Conservation (phyloP, 1,140 invertebrate genomes). For the Leptestheria dahalacensis region DNA sequence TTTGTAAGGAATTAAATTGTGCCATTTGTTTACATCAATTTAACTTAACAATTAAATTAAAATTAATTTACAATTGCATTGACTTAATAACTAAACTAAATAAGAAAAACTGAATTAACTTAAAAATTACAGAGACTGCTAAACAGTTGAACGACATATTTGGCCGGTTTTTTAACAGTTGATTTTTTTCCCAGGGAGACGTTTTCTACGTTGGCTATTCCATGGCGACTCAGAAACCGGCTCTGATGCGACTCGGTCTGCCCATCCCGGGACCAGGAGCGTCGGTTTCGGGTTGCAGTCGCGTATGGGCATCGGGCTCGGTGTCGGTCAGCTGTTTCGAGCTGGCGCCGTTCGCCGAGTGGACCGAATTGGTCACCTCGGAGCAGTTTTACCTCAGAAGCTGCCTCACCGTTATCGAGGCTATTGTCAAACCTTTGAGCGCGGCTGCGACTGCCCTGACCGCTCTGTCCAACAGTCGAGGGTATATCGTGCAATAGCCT, state of each 20-base stretch:
- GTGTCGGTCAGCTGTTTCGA: background rate
- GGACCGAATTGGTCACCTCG: slow-evolving; percentile 2
- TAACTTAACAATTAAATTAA: too few relatives aligned
- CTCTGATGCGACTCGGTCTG: background rate
- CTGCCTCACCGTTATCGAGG: background rate
- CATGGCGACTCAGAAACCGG: slow-evolving; percentile 3
- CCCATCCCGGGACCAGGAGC: background rate
- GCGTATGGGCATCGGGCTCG: slow-evolving; percentile 4
- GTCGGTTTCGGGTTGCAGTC: background rate
- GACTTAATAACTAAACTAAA: too few relatives aligned
- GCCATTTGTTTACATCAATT: too few relatives aligned
- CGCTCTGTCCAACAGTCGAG: too few relatives aligned
- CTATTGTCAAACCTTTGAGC: background rate
- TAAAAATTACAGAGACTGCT: too few relatives aligned
- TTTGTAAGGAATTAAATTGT: too few relatives aligned
- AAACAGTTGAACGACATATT: too few relatives aligned
- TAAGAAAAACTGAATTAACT: too few relatives aligned
- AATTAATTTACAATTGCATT: too few relatives aligned
- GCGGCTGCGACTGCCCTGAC: background rate
- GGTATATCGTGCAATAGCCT: too few relatives aligned
- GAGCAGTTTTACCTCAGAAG: slow-evolving; percentile 2
- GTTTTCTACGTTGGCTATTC: slow-evolving; percentile 6
- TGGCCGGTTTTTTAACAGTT: too few relatives aligned
- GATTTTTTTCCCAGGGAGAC: too few relatives aligned
- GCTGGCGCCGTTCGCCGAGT: background rate